Evolutionary conservation across 2,113 vertebrate genomes (phyloP).

Genomic region (Hemiprocne comata): DNA sequence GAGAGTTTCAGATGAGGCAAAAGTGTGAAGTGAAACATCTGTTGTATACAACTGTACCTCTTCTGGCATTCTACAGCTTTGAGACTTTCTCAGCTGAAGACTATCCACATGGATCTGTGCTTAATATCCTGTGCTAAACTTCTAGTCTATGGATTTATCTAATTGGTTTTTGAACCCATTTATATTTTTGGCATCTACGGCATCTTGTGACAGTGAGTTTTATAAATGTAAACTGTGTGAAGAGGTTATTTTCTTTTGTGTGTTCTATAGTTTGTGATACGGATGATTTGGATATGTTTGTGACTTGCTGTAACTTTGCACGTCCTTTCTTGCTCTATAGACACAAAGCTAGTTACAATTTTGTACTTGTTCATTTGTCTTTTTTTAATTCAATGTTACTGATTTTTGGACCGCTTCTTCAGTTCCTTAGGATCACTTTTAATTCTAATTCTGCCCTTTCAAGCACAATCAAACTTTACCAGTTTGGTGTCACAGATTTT

Average conservation of each 20-base stretch:
- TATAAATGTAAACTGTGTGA: slow-evolving; percentile 19
- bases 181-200: background rate
- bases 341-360: background rate
- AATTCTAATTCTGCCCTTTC: slow-evolving; percentile 5
- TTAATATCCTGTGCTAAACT: background rate
- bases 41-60: background rate
- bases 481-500: background rate
- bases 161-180: background rate
- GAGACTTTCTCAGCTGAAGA: slow-evolving; percentile 45
- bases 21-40: background rate
- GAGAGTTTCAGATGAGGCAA: background rate
- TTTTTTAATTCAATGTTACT: background rate
- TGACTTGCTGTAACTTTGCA: slow-evolving; percentile 1
- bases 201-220: slow-evolving; percentile 49
- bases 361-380: slow-evolving; percentile 31
- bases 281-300: background rate
- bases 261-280: slow-evolving; percentile 1
- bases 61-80: slow-evolving; percentile 39
- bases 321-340: slow-evolving; percentile 11
- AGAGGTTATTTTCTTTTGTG: slow-evolving; percentile 3
- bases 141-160: background rate
- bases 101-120: background rate
- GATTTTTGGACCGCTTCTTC: slow-evolving; percentile 19
- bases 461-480: background rate
- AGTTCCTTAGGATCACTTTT: background rate